phyloP scores from a whole-genome alignment of 2,888 invertebrate genomes.

The Zonitis immaculata region DNA sequence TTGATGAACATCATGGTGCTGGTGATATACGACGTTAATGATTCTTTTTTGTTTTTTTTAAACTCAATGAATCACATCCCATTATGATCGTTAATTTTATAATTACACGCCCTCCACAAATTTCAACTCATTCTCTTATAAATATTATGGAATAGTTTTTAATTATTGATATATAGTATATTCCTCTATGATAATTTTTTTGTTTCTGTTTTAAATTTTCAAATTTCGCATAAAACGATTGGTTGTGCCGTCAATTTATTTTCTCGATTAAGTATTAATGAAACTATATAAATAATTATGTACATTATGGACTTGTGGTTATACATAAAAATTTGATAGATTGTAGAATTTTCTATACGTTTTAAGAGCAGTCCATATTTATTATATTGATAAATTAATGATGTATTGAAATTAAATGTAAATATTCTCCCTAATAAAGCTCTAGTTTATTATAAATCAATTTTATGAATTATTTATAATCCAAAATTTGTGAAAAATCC shows the following conservation, averaged over 20 bases:
- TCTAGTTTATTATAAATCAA: slow-evolving; percentile 14
- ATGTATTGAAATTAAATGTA: slow-evolving; percentile 18
- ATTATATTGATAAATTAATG: slow-evolving; percentile 16
- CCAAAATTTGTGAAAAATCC: too few species aligned
- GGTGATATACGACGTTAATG: slow-evolving; percentile 47
- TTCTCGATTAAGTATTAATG: background rate
- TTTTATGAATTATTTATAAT: too few species aligned
- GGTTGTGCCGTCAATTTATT: background rate
- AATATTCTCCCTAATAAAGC: slow-evolving; percentile 22
- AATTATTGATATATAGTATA: background rate
- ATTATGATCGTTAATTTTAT: background rate
- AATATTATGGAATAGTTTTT: background rate
- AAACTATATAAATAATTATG: background rate
- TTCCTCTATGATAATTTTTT: background rate
- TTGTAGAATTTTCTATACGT: slow-evolving; percentile 17
- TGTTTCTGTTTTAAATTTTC: background rate
- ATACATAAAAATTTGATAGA: background rate
- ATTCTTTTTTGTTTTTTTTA: background rate
- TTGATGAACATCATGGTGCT: slow-evolving; percentile 49
- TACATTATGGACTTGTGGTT: slow-evolving; percentile 1
- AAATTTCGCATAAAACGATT: background rate
- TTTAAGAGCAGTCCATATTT: slow-evolving; percentile 19
- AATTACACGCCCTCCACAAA: background rate
- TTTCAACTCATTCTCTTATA: too few species aligned
- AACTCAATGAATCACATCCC: background rate